These are phyloP conservation scores for Heteropelma amictum DNA, from an alignment of 2,888 invertebrate species.

Conservation along the genomic window DNA sequence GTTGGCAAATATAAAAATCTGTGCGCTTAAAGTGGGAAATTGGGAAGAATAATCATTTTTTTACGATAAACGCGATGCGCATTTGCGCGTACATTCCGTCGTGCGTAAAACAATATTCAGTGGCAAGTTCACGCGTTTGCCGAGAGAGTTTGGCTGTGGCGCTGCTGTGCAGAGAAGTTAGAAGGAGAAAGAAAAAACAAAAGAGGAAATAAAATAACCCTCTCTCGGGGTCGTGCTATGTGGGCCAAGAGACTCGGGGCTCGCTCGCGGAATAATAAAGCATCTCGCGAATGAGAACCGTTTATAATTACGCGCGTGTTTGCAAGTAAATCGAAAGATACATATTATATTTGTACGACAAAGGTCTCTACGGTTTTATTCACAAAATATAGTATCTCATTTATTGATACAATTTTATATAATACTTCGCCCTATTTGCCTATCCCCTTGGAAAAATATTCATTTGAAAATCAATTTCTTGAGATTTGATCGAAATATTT, in stretches of 20 bases:
- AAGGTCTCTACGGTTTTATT: no score
- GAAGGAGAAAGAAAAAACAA: constrained; percentile 10
- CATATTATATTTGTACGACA: not conserved
- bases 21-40: no score
- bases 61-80: not conserved
- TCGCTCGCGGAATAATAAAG: constrained; percentile 38
- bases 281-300: constrained; percentile 10
- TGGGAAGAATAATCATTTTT: no score
- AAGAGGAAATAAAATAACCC: constrained; percentile 18
- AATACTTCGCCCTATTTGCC: no score
- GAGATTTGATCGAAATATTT: no score
- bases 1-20: not conserved
- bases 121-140: constrained; percentile 38
- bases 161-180: not conserved
- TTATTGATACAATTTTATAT: no score
- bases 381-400: no score
- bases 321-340: not conserved
- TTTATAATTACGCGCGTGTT: constrained; percentile 11
- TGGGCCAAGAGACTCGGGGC: constrained; percentile 38
- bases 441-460: no score
- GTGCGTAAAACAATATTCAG: constrained; percentile 49
- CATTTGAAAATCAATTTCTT: no score
- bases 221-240: constrained; percentile 35
- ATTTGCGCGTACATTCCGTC: not conserved
- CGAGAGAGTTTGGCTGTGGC: constrained; percentile 8